A percentile compares a stretch with the other conserved stretches of the same genome.
phyloP scores from a whole-genome alignment of 2,888 invertebrate species.

The Galeruca laticollis region DNA sequence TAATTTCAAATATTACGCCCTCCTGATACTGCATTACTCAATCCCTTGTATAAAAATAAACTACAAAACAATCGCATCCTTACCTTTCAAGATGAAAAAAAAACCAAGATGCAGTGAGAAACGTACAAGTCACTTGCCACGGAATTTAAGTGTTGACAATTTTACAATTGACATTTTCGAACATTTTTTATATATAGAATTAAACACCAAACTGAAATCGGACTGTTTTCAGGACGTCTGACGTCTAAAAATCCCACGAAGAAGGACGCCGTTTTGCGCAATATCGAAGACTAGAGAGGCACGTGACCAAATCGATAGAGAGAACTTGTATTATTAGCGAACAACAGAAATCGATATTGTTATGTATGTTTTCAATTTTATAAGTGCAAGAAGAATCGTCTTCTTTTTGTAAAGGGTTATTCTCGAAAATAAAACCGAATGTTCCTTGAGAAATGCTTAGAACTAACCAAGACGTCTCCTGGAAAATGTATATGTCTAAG shows the following conservation, averaged over 20 bases:
- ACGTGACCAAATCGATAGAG: slow-evolving; percentile 57
- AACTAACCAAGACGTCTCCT: too few species aligned
- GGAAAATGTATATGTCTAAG: too few species aligned
- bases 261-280: slow-evolving; percentile 43
- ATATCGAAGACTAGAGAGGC: slow-evolving; percentile 31
- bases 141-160: slow-evolving; percentile 27
- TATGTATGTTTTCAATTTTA: slow-evolving; percentile 44
- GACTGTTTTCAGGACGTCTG: slow-evolving; percentile 49
- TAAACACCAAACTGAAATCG: slow-evolving; percentile 44
- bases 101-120: neutral
- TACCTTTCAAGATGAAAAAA: slow-evolving; percentile 14
- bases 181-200: slow-evolving; percentile 16
- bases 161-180: slow-evolving; percentile 25
- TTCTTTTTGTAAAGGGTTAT: neutral
- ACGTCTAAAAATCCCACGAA: slow-evolving; percentile 49
- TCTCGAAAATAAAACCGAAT: too few species aligned
- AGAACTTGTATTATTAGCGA: slow-evolving; percentile 46
- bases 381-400: slow-evolving; percentile 20
- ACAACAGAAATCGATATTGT: slow-evolving; percentile 52
- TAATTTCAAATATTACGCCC: slow-evolving; percentile 25
- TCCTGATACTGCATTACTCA: slow-evolving; percentile 31
- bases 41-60: slow-evolving; percentile 14
- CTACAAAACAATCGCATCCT: neutral
- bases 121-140: slow-evolving; percentile 18
- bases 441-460: too few species aligned